phyloP scores from a whole-genome alignment of 2,888 invertebrate species.

The Eulithis testata region DNA sequence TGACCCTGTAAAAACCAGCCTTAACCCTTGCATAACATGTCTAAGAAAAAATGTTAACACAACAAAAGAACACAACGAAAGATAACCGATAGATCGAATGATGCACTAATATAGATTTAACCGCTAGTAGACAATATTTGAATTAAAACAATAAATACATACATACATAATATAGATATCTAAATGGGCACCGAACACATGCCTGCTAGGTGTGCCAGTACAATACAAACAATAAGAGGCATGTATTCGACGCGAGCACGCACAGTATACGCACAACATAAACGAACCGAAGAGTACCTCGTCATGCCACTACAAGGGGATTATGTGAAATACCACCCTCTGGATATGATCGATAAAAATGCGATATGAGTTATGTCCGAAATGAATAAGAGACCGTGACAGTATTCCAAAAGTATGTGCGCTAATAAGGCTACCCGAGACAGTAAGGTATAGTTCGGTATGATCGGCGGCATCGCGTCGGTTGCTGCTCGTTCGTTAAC shows the following conservation, averaged over 20 bases:
- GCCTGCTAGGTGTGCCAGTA: constrained; percentile 21
- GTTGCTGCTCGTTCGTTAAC: constrained; percentile 70
- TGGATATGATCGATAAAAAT: constrained; percentile 45
- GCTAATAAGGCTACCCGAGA: constrained; percentile 23
- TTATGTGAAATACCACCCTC: constrained; percentile 79
- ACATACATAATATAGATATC: constrained; percentile 38
- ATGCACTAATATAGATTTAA: constrained; percentile 71
- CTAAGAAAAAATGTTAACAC: constrained; percentile 62
- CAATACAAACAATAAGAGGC: constrained; percentile 25
- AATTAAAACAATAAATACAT: constrained; percentile 44
- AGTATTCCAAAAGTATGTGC: constrained; percentile 30
- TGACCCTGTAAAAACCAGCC: too few species aligned
- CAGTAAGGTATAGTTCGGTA: constrained; percentile 16
- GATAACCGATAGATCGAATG: constrained; percentile 69
- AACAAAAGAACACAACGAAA: constrained; percentile 62
- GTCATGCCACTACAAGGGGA: constrained; percentile 78
- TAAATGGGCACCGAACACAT: constrained; percentile 39
- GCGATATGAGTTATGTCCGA: constrained; percentile 14
- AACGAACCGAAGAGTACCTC: constrained; percentile 55
- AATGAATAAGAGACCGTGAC: constrained; percentile 29
- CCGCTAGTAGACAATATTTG: constrained; percentile 66
- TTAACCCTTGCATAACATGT: constrained; percentile 57
- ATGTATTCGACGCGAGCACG: constrained; percentile 53
- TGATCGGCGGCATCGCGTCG: constrained; percentile 35
- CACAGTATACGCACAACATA: constrained; percentile 46